Base-by-base conservation (phyloP, 92 coral and sea anemone genomes). In the Phenganax stokvisi region DNA sequence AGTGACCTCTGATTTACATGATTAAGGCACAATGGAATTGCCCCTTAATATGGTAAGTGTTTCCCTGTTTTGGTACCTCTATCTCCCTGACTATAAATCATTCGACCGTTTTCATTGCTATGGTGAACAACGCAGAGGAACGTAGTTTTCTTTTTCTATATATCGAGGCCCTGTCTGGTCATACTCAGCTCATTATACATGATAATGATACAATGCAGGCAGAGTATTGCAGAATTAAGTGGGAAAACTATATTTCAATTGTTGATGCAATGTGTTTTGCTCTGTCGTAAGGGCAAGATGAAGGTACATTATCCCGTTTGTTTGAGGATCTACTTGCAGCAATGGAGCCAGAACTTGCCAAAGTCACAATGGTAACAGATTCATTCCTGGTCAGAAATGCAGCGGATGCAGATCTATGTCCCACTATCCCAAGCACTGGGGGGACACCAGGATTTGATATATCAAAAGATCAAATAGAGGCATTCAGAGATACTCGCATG, bases 401-500 rank as follows among this genome's bases (percentile, higher is more conserved):
- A n/a, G 17, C 1, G 13, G 63, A 58, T 58, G 63, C 17, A n/a
- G 17, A 58, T n/a, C 13, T 58, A n/a, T 58, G 63, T 58, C 13
- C 15, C 15, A 72, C 77, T 9, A 72, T 56, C n/a, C 17, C 37
- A 72, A 76, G 70, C 61, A 54, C 81, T 12, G 81, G 81, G 51
- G 81, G 81, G 67, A 76, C 71, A 76, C 81, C 81, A 10, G 81
- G 71, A 12, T 58, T 58, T n/a, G 63, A 58, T 58, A 58, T 0
- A 58, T 58, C 15, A 58, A 76, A 76, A 56, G 81, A 76, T 57
- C 25, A 51, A 13, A 56, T 76, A 17, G 80, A 76, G n/a, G 29
- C 10, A 51, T 13, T 76, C 28, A 54, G 80, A 51, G 80, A 76
- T 25, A 76, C 80, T 54, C 44, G 80, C 20, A 76, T 76, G 65